Percentiles rank a stretch among this genome's conserved stretches.
Evolutionary conservation across 2,113 vertebrate species (phyloP).

Genomic region (Falcunculus frontatus): DNA sequence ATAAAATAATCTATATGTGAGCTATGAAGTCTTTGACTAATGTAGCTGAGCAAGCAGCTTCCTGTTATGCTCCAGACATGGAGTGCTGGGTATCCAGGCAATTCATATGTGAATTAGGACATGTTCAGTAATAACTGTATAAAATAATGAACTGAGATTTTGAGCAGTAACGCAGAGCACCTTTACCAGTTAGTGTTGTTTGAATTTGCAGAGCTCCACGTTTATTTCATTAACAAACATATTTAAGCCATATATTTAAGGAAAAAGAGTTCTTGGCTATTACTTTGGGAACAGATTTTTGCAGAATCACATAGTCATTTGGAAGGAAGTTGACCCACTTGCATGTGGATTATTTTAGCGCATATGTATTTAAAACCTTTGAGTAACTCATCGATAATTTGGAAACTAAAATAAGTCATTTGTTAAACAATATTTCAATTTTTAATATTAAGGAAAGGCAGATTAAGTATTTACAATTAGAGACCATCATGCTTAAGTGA

Average conservation of each 20-base stretch:
- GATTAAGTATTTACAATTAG: background rate
- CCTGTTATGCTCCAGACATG: background rate
- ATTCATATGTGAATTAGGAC: background rate
- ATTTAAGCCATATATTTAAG: background rate
- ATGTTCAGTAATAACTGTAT: background rate
- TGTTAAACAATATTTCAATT: background rate
- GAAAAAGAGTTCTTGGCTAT: background rate
- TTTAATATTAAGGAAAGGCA: background rate
- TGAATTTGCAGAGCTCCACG: accelerated
- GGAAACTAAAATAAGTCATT: background rate
- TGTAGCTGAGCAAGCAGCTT: background rate
- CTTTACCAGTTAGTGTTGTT: background rate
- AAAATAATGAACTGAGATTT: background rate
- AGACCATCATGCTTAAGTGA: background rate
- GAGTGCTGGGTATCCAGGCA: background rate
- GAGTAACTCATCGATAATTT: background rate
- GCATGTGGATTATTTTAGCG: background rate
- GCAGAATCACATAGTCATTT: background rate
- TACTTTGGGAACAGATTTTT: background rate
- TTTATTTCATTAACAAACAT: background rate
- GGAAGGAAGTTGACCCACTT: background rate
- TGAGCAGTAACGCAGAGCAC: background rate
- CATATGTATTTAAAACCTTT: background rate
- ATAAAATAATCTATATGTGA: background rate
- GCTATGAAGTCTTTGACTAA: background rate